These are phyloP conservation scores for Piezodorus guildinii DNA, from an alignment of 1,140 invertebrate species.

Conservation along the genomic window DNA sequence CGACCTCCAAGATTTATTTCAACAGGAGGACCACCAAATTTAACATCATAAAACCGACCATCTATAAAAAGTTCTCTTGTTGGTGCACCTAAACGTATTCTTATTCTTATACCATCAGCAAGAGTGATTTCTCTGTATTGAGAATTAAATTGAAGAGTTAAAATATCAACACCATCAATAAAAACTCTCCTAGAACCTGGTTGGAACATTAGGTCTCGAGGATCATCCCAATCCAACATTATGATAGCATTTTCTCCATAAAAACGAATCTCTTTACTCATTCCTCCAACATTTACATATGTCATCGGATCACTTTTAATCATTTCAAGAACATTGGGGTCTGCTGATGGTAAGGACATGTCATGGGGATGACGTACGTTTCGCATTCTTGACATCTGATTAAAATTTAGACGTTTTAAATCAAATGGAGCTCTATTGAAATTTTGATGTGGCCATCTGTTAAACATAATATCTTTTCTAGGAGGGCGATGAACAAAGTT, in stretches of 20 bases:
- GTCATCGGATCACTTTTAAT: slow-evolving; percentile 54
- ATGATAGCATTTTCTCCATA: slow-evolving; percentile 75
- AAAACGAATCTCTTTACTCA: slow-evolving; percentile 70
- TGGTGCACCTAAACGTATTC: slow-evolving; percentile 80
- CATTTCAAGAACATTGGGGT: slow-evolving; percentile 44
- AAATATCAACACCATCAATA: slow-evolving; percentile 58
- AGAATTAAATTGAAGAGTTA: slow-evolving; percentile 51
- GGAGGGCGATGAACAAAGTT: neutral
- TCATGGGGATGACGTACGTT: neutral
- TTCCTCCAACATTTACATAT: slow-evolving; percentile 73
- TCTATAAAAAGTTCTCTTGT: slow-evolving; percentile 86
- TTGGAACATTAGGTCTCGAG: slow-evolving; percentile 71
- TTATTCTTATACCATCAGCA: slow-evolving; percentile 28
- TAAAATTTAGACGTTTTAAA: neutral
- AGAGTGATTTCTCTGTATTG: slow-evolving; percentile 41
- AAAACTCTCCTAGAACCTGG: slow-evolving; percentile 52
- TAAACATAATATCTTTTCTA: neutral
- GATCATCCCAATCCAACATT: slow-evolving; percentile 71
- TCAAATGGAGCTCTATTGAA: neutral
- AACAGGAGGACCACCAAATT: slow-evolving; percentile 81
- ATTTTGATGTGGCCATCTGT: neutral
- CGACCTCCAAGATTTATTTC: slow-evolving; percentile 70
- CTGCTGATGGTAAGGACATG: slow-evolving; percentile 38
- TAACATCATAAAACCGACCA: slow-evolving; percentile 72
- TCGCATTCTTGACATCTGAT: neutral